Base-by-base conservation (phyloP, 2,888 invertebrate genomes). In the Flexamia atlantica region DNA sequence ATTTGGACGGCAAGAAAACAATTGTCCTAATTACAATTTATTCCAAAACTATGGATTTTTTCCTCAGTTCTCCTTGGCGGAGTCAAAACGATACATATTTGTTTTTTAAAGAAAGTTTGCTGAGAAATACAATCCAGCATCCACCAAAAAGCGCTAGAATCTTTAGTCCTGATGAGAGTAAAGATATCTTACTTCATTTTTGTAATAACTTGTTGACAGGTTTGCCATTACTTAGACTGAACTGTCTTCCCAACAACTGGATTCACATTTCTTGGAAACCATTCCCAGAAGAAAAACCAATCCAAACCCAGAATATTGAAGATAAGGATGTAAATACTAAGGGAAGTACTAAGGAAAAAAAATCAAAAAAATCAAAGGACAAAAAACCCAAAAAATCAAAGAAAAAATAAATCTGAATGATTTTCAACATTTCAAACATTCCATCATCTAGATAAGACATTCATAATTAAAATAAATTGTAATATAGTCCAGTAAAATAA, bases 71-170 rank as follows among this genome's bases (percentile, higher is more conserved):
- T 28, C 76, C 76, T 0, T 76, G 76, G 76, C 23, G 46, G 1
- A 46, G 40, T 46, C 50, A 76, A 25, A n/a, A 46, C 10, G 50
- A 50, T n/a, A 20, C 50, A 0, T 76, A 76, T 46, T 50, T 14
- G 50, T 76, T 76, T 25, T 76, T 76, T 28, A 76, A 50, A 28
- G 76, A 76, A 40, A 76, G 76, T 50, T 28, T 76, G 25, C 28
- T 76, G 10, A 20, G 28, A 10, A 42, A 76, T 17, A 28, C 40
- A 20, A 42, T 76, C n/a, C 46, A 76, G 17, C 76, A 50, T 25
- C 40, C 46, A 14, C 76, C 76, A 76, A 28, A 46, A 20, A 76
- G 76, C 25, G 46, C 46, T 17, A 28, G 40, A 46, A 25, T 76
- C 40, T 76, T 46, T 23, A 76, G 46, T 14, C 76, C 76, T 40